phyloP scores from a whole-genome alignment of 1,140 invertebrate species.

The Drusus annulatus region DNA sequence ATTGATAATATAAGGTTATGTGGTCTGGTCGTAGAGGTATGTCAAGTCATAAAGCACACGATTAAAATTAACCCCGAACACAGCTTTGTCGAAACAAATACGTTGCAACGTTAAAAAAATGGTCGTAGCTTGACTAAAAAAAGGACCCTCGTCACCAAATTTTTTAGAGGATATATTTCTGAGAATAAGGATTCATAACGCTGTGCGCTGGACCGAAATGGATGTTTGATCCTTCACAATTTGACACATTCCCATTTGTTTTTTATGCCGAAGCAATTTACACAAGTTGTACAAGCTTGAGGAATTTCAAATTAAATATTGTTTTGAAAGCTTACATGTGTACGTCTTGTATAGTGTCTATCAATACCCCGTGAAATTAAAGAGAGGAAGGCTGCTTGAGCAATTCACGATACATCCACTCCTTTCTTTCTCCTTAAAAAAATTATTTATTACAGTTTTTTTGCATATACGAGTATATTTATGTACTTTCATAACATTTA shows the following conservation, averaged over 20 bases:
- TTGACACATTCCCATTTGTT: constrained; percentile 33
- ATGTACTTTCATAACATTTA: no score
- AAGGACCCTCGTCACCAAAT: constrained; percentile 38
- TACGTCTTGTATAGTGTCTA: neutral
- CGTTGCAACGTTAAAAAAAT: constrained; percentile 33
- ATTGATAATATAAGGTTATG: constrained; percentile 20
- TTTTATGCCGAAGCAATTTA: constrained; percentile 17
- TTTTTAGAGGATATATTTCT: constrained; percentile 36
- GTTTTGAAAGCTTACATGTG: constrained; percentile 20
- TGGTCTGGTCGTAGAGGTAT: neutral
- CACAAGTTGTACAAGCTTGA: neutral
- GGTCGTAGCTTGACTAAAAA: constrained; percentile 24
- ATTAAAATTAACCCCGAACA: neutral
- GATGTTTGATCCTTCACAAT: neutral
- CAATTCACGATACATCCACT: no score
- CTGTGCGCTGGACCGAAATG: neutral
- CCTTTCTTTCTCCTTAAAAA: no score
- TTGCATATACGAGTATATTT: no score
- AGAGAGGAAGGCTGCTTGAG: no score
- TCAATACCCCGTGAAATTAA: no score
- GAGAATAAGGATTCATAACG: constrained; percentile 24
- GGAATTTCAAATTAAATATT: constrained; percentile 1
- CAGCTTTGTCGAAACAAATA: constrained; percentile 14
- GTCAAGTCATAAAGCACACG: constrained; percentile 27
- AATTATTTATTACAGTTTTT: no score